Conservation (phyloP, 1,140 invertebrate species). For the Coelopa frigida region DNA sequence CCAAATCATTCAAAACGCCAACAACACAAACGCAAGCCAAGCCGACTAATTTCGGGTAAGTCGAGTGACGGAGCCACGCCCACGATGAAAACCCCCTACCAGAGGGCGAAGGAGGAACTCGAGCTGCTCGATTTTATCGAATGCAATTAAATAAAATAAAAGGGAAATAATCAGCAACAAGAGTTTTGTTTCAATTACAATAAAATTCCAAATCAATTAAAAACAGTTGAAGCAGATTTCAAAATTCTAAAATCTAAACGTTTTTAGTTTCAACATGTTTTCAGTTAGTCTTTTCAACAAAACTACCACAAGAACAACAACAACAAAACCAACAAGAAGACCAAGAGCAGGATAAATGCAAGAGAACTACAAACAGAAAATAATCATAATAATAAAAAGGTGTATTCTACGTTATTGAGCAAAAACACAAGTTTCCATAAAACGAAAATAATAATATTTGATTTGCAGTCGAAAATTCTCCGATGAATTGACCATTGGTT, state of each 20-base stretch:
- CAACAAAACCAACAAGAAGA: conserved; percentile 6
- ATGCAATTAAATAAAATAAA: conserved; percentile 5
- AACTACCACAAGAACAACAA: background rate
- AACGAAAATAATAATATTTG: no score
- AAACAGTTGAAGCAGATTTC: conserved; percentile 9
- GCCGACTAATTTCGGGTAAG: conserved; percentile 2
- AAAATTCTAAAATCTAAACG: conserved; percentile 11
- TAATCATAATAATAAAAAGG: no score
- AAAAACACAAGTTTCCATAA: conserved; percentile 21
- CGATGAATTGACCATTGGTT: no score
- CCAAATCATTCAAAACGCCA: background rate
- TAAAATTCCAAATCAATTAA: conserved; percentile 23
- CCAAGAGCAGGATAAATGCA: conserved; percentile 5
- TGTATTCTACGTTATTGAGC: conserved; percentile 21
- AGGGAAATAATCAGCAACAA: background rate
- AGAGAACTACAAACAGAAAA: no score
- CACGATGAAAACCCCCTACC: background rate
- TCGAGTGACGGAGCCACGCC: background rate
- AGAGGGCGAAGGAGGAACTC: background rate
- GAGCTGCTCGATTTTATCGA: background rate
- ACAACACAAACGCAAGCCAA: conserved; percentile 9
- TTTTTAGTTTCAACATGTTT: no score
- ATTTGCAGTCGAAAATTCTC: no score
- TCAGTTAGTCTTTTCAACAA: no score
- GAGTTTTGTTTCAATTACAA: conserved; percentile 10